A percentile compares a stretch with the other conserved stretches of the same genome.
Conservation (phyloP, 2,113 vertebrate species). For the Megaleporinus macrocephalus region DNA sequence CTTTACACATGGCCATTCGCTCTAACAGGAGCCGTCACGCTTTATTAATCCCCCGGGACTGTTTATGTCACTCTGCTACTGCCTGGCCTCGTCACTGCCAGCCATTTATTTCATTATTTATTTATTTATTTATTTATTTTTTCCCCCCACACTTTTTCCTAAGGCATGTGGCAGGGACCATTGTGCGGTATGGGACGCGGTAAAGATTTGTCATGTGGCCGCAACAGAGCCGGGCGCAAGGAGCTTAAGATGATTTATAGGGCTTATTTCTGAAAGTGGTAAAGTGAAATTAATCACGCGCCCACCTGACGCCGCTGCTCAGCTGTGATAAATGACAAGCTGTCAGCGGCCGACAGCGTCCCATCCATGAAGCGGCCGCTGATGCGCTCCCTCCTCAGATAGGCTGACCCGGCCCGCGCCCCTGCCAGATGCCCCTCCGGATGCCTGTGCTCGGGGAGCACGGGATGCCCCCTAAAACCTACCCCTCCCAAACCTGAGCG, state of each 20-base stretch:
- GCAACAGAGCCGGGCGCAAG: constrained; percentile 61
- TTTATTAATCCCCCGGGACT: constrained; percentile 55
- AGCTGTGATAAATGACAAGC: constrained; percentile 83
- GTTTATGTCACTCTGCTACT: constrained; percentile 54
- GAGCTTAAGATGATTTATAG: constrained; percentile 82
- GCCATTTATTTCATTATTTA: constrained; percentile 5
- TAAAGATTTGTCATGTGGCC: constrained; percentile 78
- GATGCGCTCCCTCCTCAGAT: constrained; percentile 74
- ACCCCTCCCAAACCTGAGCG: constrained; percentile 38
- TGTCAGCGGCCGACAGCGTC: constrained; percentile 80
- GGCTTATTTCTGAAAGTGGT: constrained; percentile 85
- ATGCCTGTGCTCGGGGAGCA: constrained; percentile 58
- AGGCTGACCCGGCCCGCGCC: constrained; percentile 73
- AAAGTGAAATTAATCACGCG: constrained; percentile 84
- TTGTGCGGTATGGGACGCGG: constrained; percentile 62
- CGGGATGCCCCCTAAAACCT: constrained; percentile 31
- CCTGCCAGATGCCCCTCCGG: constrained; percentile 74
- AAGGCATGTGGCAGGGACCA: constrained; percentile 47
- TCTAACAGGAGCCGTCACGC: constrained; percentile 45
- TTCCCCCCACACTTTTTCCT: too few relatives aligned
- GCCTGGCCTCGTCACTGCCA: constrained; percentile 25
- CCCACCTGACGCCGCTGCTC: constrained; percentile 80
- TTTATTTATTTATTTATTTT: constrained; percentile 13
- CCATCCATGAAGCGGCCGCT: constrained; percentile 73
- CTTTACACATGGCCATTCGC: constrained; percentile 35